Evolutionary conservation across 2,797 vertebrate species (phyloP).

Genomic region (Craterocephalus amniculus): DNA sequence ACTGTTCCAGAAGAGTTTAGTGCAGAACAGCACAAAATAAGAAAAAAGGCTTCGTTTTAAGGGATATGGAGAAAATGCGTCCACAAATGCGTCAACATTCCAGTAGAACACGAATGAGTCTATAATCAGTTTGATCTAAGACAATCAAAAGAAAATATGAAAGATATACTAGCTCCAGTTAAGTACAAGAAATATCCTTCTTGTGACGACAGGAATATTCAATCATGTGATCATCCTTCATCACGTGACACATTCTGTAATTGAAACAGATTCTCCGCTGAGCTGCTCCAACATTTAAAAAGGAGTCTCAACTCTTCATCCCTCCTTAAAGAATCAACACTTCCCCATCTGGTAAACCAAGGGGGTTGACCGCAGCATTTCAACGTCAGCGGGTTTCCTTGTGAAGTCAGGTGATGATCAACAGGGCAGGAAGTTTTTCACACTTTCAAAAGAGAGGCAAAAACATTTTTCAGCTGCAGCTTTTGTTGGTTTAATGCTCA

Average conservation of each 20-base stretch:
- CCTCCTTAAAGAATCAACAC: conserved; percentile 21
- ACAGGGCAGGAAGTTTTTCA: conserved; percentile 50
- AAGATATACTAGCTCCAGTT: neutral
- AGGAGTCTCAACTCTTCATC: neutral
- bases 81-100: too few species aligned
- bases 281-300: neutral
- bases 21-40: too few species aligned
- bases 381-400: conserved; percentile 35
- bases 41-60: neutral
- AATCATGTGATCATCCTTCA: neutral
- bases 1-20: too few species aligned
- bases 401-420: conserved; percentile 35
- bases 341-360: conserved; percentile 59
- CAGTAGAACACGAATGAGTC: too few species aligned
- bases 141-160: neutral
- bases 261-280: neutral
- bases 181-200: too few species aligned
- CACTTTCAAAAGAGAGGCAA: neutral
- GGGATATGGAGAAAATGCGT: too few species aligned
- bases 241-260: too few species aligned
- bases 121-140: too few species aligned
- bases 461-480: neutral
- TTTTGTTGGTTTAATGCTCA: neutral
- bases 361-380: conserved; percentile 54
- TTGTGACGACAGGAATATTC: too few species aligned